These are phyloP conservation scores for Oryctes rhinoceros DNA, from an alignment of 1,140 invertebrate species.

Conservation along the genomic window DNA sequence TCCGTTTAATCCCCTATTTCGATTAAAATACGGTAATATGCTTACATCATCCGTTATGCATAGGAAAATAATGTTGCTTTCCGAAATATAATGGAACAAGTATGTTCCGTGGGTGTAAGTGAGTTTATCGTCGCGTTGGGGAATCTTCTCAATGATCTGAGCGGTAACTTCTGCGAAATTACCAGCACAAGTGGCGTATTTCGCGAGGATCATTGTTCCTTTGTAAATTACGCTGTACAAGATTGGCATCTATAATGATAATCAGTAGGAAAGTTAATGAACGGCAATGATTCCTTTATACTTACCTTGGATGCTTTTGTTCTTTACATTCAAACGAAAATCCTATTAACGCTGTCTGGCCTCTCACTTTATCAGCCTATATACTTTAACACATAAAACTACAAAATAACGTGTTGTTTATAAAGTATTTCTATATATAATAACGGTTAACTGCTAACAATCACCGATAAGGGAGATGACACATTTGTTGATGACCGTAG, in stretches of 20 bases:
- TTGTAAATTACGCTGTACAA: slow-evolving; percentile 88
- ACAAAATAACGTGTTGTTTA: neutral
- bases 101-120: slow-evolving; percentile 93
- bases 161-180: slow-evolving; percentile 95
- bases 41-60: slow-evolving; percentile 96
- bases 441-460: neutral
- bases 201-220: slow-evolving; percentile 86
- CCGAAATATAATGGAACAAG: slow-evolving; percentile 90
- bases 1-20: slow-evolving; percentile 40
- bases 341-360: neutral
- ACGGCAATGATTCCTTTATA: neutral
- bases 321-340: slow-evolving; percentile 25
- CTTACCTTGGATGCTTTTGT: slow-evolving; percentile 9
- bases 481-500: neutral
- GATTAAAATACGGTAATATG: slow-evolving; percentile 51
- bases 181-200: slow-evolving; percentile 89
- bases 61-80: slow-evolving; percentile 88
- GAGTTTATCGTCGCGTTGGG: slow-evolving; percentile 84
- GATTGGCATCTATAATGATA: slow-evolving; percentile 75
- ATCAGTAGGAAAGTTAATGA: neutral
- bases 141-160: slow-evolving; percentile 87
- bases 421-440: neutral
- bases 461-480: slow-evolving; percentile 4
- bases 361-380: neutral
- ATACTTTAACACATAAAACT: neutral